Percentiles rank a stretch among this genome's conserved stretches.
Conservation (phyloP, 2,888 invertebrate genomes). For the Drosophila phalerata region DNA sequence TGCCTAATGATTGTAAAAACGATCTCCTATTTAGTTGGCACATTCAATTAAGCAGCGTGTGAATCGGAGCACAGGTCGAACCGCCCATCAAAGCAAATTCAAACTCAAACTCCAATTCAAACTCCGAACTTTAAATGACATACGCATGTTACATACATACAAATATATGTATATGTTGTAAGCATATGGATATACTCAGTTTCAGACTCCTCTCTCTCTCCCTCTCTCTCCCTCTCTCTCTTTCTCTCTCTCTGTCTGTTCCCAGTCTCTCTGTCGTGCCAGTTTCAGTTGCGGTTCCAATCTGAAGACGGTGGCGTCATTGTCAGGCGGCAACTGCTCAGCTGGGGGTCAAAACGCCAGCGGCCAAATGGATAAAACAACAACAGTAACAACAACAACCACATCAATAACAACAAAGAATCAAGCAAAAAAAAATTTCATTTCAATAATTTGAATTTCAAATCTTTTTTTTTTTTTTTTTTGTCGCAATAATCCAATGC, state of each 20-base stretch:
- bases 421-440: slow-evolving; percentile 44
- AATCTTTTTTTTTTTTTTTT: slow-evolving; percentile 26
- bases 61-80: slow-evolving; percentile 59
- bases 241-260: neutral
- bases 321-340: slow-evolving; percentile 31
- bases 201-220: too few species aligned
- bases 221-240: neutral
- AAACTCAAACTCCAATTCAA: neutral
- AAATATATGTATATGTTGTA: neutral
- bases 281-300: slow-evolving; percentile 16
- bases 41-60: slow-evolving; percentile 76
- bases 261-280: neutral
- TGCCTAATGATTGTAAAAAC: slow-evolving; percentile 70
- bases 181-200: too few species aligned
- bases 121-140: neutral
- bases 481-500: slow-evolving; percentile 20
- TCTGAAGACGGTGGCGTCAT: slow-evolving; percentile 60
- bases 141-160: neutral
- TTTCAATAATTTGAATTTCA: slow-evolving; percentile 59
- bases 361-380: slow-evolving; percentile 30
- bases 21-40: slow-evolving; percentile 43
- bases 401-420: slow-evolving; percentile 8
- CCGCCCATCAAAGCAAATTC: slow-evolving; percentile 42
- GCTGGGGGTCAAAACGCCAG: slow-evolving; percentile 44
- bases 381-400: slow-evolving; percentile 1